These are phyloP conservation scores for Rhimphoctona megacephalus DNA, from an alignment of 2,888 invertebrate genomes.

Conservation along the genomic window DNA sequence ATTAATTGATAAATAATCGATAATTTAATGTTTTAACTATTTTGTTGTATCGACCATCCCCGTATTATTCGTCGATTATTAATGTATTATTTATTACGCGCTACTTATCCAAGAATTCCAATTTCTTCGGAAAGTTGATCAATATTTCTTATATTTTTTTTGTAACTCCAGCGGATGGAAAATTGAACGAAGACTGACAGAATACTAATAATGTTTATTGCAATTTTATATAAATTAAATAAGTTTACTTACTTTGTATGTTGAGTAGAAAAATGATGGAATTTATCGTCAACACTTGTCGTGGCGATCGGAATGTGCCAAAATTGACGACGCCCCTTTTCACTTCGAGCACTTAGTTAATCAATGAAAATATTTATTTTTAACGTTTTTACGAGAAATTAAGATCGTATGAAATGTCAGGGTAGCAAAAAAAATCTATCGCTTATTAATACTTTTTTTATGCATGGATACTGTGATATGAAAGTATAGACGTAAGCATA, in stretches of 20 bases:
- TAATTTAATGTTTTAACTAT: neutral
- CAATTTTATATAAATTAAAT: neutral
- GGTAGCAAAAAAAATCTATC: neutral
- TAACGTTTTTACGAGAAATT: neutral
- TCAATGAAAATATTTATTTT: neutral
- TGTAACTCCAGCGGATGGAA: neutral
- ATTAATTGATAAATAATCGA: constrained; percentile 1
- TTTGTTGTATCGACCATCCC: neutral
- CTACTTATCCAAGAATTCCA: neutral
- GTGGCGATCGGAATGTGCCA: neutral
- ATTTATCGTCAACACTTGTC: neutral
- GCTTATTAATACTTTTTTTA: constrained; percentile 1
- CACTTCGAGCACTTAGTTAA: neutral
- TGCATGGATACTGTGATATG: constrained; percentile 59
- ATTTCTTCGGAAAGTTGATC: neutral
- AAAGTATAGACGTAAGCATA: constrained; percentile 14
- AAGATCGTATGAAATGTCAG: neutral
- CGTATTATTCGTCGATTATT: neutral
- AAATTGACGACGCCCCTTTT: neutral
- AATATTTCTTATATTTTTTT: constrained; percentile 17
- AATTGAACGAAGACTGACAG: constrained; percentile 58
- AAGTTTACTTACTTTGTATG: neutral
- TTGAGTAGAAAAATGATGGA: neutral
- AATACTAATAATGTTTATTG: constrained; percentile 45
- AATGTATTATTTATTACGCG: constrained; percentile 11